Conservation (phyloP, 2,797 vertebrate genomes). For the Myoxocephalus aenaeus region DNA sequence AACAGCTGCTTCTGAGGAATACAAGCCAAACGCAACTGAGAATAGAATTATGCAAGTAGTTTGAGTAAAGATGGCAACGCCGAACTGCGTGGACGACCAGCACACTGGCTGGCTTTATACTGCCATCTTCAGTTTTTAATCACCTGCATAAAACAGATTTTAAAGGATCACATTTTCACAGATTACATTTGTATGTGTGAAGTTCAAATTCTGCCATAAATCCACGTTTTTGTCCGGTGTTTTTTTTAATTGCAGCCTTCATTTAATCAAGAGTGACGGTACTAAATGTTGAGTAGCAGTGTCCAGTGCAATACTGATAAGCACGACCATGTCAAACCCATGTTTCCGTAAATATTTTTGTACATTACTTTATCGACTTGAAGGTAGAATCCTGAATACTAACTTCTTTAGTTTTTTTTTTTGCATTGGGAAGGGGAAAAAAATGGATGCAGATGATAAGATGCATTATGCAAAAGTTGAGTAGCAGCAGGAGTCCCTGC, state of each 20-base stretch:
- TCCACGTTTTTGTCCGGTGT: slow-evolving; percentile 23
- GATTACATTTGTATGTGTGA: slow-evolving; percentile 1
- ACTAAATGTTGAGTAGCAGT: slow-evolving; percentile 44
- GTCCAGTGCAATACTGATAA: slow-evolving; percentile 46
- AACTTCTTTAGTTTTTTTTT: not conserved
- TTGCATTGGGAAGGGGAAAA: not conserved
- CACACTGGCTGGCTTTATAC: not conserved
- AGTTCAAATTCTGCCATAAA: slow-evolving; percentile 28
- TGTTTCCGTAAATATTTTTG: slow-evolving; percentile 7
- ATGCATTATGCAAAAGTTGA: slow-evolving; percentile 2
- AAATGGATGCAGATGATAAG: slow-evolving; percentile 1
- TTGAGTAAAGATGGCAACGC: not conserved
- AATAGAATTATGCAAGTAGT: slow-evolving; percentile 50
- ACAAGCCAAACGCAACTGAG: slow-evolving; percentile 73
- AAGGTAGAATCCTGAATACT: not conserved
- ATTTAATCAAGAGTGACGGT: slow-evolving; percentile 42
- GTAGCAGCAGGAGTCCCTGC: not conserved
- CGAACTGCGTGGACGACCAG: slow-evolving; percentile 1
- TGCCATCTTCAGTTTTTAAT: not conserved
- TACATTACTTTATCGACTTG: slow-evolving; percentile 6
- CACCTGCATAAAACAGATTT: slow-evolving; percentile 11
- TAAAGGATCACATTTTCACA: not conserved
- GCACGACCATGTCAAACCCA: slow-evolving; percentile 29
- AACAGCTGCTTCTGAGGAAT: slow-evolving; percentile 62
- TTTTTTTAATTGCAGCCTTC: slow-evolving; percentile 37